Conservation (phyloP, 2,113 vertebrate genomes). For the Clarias gariepinus region DNA sequence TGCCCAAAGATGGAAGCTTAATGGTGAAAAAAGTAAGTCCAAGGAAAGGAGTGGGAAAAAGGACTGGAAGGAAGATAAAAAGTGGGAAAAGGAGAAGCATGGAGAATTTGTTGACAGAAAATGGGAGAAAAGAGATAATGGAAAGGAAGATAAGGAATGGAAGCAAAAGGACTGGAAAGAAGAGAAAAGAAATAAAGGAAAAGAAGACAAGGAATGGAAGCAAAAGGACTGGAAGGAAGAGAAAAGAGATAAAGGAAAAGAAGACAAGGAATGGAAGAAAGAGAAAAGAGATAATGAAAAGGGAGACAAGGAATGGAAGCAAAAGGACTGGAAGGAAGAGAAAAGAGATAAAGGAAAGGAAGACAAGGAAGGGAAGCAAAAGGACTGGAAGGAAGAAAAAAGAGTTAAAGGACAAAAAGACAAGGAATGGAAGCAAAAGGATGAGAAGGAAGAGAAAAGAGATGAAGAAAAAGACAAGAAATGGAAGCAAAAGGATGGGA, state of each 20-base stretch:
- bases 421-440: slow-evolving; percentile 20
- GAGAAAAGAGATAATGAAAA: neutral
- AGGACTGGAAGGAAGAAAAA: slow-evolving; percentile 24
- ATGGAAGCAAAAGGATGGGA: neutral
- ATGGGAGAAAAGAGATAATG: slow-evolving; percentile 41
- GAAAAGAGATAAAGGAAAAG: slow-evolving; percentile 18
- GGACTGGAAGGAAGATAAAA: slow-evolving; percentile 56
- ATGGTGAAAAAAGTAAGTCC: neutral
- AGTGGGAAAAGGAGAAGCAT: slow-evolving; percentile 58
- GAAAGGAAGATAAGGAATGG: slow-evolving; percentile 35
- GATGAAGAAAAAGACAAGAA: slow-evolving; percentile 32
- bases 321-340: slow-evolving; percentile 24
- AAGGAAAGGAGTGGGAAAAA: slow-evolving; percentile 56
- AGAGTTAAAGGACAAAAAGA: slow-evolving; percentile 44
- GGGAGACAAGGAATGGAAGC: neutral
- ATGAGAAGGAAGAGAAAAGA: slow-evolving; percentile 40
- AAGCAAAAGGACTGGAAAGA: neutral
- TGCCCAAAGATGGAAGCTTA: slow-evolving; percentile 11
- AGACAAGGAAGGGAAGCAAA: slow-evolving; percentile 45
- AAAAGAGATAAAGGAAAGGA: slow-evolving; percentile 10
- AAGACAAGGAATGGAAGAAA: slow-evolving; percentile 17
- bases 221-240: slow-evolving; percentile 13
- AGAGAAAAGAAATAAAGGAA: slow-evolving; percentile 13
- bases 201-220: slow-evolving; percentile 28
- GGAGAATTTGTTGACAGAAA: slow-evolving; percentile 34